A percentile compares a stretch with the other conserved stretches of the same genome.
phyloP scores from a whole-genome alignment of 1,140 invertebrate genomes.

The Drosophila parabipectinata region DNA sequence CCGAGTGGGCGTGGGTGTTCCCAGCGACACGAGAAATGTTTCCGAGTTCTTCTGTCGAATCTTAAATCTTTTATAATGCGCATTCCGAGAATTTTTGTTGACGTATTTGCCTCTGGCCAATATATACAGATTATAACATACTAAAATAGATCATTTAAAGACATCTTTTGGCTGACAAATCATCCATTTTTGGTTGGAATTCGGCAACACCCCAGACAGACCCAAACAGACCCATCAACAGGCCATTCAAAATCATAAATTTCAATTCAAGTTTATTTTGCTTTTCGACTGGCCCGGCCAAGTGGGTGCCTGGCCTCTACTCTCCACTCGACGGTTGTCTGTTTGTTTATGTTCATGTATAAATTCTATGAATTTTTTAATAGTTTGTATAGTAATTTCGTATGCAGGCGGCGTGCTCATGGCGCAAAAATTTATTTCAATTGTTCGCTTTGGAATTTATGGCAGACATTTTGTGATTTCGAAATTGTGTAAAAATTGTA shows the following conservation, averaged over 20 bases:
- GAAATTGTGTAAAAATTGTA: conserved; percentile 8
- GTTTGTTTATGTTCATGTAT: conserved; percentile 59
- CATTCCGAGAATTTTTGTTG: conserved; percentile 79
- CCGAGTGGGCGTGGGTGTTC: conserved; percentile 57
- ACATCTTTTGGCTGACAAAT: too few species aligned
- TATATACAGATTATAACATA: background rate
- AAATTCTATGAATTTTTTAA: conserved; percentile 83
- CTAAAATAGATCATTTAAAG: too few species aligned
- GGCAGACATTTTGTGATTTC: conserved; percentile 81
- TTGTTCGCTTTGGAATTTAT: conserved; percentile 83
- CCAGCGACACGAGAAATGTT: conserved; percentile 54
- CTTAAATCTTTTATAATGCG: conserved; percentile 75
- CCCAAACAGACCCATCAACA: conserved; percentile 61
- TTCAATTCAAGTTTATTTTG: conserved; percentile 82
- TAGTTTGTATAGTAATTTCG: conserved; percentile 66
- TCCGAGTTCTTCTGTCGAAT: conserved; percentile 77
- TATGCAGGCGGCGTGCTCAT: conserved; percentile 78
- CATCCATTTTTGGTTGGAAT: too few species aligned
- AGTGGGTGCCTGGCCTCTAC: background rate
- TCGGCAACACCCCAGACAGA: too few species aligned
- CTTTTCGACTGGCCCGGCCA: conserved; percentile 9
- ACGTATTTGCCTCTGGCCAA: conserved; percentile 50
- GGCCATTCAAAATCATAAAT: conserved; percentile 83
- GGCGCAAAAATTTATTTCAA: conserved; percentile 83
- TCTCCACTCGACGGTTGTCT: background rate